Evolutionary conservation across 2,113 vertebrate genomes (phyloP).

Genomic region (Pipra filicauda): DNA sequence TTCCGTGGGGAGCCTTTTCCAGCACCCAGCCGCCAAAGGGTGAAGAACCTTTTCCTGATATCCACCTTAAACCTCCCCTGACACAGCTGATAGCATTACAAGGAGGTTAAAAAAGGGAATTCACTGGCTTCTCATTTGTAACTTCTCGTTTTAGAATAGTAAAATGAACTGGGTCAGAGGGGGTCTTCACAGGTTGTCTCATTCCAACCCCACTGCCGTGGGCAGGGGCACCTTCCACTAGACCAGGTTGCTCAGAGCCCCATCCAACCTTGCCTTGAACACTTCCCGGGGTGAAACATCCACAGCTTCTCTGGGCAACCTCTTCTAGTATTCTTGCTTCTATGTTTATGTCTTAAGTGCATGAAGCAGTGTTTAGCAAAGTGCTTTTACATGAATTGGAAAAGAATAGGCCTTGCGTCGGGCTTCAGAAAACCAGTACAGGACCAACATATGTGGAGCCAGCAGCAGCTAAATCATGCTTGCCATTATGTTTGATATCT

Average conservation of each 20-base stretch:
- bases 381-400: background rate
- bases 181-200: background rate
- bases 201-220: accelerated
- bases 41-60: background rate
- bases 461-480: background rate
- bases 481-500: background rate
- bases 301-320: accelerated
- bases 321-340: background rate
- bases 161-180: background rate
- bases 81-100: background rate
- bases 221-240: accelerated
- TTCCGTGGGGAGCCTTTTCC: background rate
- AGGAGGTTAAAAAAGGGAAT: background rate
- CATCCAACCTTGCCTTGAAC: background rate
- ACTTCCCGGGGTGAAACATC: background rate
- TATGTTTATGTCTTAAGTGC: background rate
- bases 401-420: background rate
- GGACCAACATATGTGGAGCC: too few relatives aligned
- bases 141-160: background rate
- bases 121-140: background rate
- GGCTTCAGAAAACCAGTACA: accelerated
- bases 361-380: background rate
- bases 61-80: background rate
- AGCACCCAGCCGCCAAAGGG: too few relatives aligned
- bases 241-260: background rate